Conservation (phyloP, 2,888 invertebrate genomes). For the Sabatieria punctata region DNA sequence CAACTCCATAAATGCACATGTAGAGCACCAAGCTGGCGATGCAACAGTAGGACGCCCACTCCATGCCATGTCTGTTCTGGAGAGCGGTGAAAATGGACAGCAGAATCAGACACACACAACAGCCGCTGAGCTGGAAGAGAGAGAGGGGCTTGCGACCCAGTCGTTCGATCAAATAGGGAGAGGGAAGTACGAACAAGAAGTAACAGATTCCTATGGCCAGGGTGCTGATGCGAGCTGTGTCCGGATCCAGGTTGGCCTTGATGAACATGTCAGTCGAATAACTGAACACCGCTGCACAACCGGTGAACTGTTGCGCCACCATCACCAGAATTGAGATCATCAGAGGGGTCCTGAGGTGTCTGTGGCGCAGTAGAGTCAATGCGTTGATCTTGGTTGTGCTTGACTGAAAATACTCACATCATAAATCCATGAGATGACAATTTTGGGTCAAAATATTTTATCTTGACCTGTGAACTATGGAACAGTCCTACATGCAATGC, state of each 20-base stretch:
- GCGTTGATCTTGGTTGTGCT: no score
- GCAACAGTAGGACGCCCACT: slow-evolving; percentile 22
- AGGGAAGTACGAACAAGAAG: slow-evolving; percentile 35
- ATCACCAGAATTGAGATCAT: slow-evolving; percentile 16
- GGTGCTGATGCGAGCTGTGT: slow-evolving; percentile 32
- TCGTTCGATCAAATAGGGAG: slow-evolving; percentile 36
- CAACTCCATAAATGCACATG: no score
- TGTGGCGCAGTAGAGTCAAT: no score
- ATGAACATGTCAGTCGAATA: slow-evolving; percentile 31
- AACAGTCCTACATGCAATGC: no score
- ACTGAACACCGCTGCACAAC: slow-evolving; percentile 34
- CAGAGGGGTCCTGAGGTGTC: slow-evolving; percentile 4
- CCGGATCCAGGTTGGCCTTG: slow-evolving; percentile 22
- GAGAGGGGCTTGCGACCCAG: slow-evolving; percentile 35
- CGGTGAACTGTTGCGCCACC: slow-evolving; percentile 35
- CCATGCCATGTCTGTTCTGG: slow-evolving; percentile 16
- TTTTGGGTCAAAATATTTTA: no score
- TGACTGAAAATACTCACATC: no score
- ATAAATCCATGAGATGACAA: no score
- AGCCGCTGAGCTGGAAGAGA: slow-evolving; percentile 34
- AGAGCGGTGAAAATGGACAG: slow-evolving; percentile 26
- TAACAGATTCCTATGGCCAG: slow-evolving; percentile 37
- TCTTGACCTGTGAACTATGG: no score
- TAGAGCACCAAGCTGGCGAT: neutral
- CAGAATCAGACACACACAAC: slow-evolving; percentile 28